Evolutionary conservation across 2,113 vertebrate genomes (phyloP).

Genomic region (Bungarus multicinctus): DNA sequence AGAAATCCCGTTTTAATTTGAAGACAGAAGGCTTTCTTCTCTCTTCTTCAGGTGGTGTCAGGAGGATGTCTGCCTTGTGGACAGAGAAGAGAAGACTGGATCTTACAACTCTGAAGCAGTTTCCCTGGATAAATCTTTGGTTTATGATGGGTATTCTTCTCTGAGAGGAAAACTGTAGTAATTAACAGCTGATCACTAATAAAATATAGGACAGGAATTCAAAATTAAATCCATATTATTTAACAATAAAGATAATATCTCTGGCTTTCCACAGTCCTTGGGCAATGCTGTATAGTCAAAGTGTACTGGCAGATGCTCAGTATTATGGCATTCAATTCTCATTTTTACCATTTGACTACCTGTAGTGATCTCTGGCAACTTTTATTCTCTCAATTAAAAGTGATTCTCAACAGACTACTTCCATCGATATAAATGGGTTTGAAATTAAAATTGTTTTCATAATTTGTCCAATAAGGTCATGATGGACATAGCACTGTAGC

Average conservation of each 20-base stretch:
- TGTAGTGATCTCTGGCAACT: constrained; percentile 70
- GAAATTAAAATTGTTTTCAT: neutral
- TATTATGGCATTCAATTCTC: constrained; percentile 40
- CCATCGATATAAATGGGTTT: neutral
- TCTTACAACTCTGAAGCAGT: constrained; percentile 56
- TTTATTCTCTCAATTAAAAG: constrained; percentile 65
- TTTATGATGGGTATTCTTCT: constrained; percentile 57
- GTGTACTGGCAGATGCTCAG: neutral
- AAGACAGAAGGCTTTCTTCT: neutral
- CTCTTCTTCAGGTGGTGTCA: constrained; percentile 75
- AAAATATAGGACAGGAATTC: constrained; percentile 18
- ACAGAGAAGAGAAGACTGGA: constrained; percentile 48
- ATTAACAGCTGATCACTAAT: constrained; percentile 30
- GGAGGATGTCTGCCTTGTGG: constrained; percentile 75
- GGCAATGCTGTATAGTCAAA: neutral
- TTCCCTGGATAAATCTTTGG: constrained; percentile 63
- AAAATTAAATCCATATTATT: constrained; percentile 27
- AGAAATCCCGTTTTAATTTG: neutral
- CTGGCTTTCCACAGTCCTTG: constrained; percentile 11
- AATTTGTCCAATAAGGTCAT: neutral
- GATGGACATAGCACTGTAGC: constrained; percentile 32
- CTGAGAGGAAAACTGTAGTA: neutral
- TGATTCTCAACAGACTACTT: neutral
- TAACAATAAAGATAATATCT: neutral
- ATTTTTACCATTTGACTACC: constrained; percentile 76